A percentile compares a stretch with the other conserved stretches of the same genome.
Conservation (phyloP, 1,140 invertebrate genomes). For the Papilio polytes region DNA sequence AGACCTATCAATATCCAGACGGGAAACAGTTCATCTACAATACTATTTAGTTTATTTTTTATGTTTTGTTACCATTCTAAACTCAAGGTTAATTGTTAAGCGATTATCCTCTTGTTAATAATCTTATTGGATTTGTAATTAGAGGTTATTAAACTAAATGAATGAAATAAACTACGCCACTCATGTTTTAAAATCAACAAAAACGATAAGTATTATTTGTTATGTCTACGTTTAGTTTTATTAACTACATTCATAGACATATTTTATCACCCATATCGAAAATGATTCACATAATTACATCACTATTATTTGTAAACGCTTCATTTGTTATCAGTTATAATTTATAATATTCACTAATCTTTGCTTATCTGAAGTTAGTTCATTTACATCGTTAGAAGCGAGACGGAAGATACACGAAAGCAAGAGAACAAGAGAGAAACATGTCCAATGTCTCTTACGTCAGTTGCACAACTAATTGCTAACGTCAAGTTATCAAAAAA, state of each 20-base stretch:
- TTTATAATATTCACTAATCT: background rate
- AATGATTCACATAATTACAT: constrained; percentile 13
- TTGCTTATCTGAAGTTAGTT: background rate
- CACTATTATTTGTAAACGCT: constrained; percentile 10
- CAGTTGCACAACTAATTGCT: background rate
- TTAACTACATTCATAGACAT: background rate
- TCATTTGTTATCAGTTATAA: background rate
- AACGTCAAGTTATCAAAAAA: background rate
- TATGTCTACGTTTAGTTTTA: background rate
- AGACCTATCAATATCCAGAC: background rate
- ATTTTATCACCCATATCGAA: background rate
- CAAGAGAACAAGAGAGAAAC: background rate
- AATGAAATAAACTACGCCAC: no score
- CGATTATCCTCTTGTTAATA: no score
- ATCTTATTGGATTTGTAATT: no score
- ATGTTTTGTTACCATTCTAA: no score
- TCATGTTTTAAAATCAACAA: no score
- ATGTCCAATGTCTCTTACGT: background rate
- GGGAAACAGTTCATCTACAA: no score
- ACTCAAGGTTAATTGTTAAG: no score
- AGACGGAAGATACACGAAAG: background rate
- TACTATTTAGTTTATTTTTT: no score
- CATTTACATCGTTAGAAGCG: background rate
- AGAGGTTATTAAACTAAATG: no score
- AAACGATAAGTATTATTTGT: background rate